phyloP scores from a whole-genome alignment of 23 tunicate species.

The Ascidia mentula region DNA sequence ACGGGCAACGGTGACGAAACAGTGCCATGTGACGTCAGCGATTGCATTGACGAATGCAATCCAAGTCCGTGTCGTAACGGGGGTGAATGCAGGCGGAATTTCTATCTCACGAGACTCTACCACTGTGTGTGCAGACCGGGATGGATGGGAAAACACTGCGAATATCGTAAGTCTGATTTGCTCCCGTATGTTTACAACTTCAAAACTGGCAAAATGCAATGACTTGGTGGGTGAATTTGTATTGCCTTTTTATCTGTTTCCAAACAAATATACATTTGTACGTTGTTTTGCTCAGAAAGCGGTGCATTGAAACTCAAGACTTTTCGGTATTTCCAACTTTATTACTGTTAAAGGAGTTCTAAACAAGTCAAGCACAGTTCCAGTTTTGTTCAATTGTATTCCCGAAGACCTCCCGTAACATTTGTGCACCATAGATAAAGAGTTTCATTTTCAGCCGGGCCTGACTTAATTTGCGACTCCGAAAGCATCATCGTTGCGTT shows the following conservation, averaged over 20 bases:
- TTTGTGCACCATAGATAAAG: too few relatives aligned
- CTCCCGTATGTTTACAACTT: neutral
- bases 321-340: too few relatives aligned
- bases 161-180: slow-evolving; percentile 41
- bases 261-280: too few relatives aligned
- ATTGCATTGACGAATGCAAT: slow-evolving; percentile 57
- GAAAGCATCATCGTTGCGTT: slow-evolving; percentile 40
- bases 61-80: slow-evolving; percentile 63
- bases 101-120: slow-evolving; percentile 41
- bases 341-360: too few relatives aligned
- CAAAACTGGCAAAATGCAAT: too few relatives aligned
- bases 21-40: slow-evolving; percentile 43
- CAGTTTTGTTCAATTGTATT: too few relatives aligned
- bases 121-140: slow-evolving; percentile 60
- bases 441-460: slow-evolving; percentile 31
- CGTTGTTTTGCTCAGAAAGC: too few relatives aligned
- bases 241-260: too few relatives aligned
- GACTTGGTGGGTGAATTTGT: too few relatives aligned
- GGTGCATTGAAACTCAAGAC: too few relatives aligned
- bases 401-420: too few relatives aligned
- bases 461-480: slow-evolving; percentile 48
- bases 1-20: slow-evolving; percentile 40
- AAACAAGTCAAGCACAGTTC: too few relatives aligned
- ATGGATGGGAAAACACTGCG: slow-evolving; percentile 86
- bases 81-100: slow-evolving; percentile 49